Conservation (phyloP, 2,888 invertebrate species). For the Pachydiplax longipennis region DNA sequence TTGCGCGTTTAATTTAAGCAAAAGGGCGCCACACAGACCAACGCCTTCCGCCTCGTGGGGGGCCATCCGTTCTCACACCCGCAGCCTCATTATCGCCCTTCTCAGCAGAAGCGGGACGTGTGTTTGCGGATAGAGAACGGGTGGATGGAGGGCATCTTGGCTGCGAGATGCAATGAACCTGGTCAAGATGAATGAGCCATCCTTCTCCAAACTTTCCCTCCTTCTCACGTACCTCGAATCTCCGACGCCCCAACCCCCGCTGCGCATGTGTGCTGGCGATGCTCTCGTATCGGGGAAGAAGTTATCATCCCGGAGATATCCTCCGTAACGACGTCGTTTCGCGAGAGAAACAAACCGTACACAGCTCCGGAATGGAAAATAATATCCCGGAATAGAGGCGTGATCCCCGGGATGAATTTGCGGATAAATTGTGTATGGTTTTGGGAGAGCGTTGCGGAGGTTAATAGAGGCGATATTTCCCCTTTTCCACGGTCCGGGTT, state of each 20-base stretch:
- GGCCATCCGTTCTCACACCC: not conserved
- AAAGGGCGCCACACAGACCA: not conserved
- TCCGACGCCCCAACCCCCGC: not conserved
- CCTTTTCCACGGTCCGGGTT: not conserved
- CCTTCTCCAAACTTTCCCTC: not conserved
- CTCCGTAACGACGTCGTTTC: not conserved
- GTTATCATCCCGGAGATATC: not conserved
- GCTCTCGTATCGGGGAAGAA: not conserved
- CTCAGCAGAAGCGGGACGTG: not conserved
- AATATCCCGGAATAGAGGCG: not conserved
- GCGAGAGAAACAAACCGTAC: not conserved
- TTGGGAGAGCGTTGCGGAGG: not conserved
- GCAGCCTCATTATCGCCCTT: not conserved
- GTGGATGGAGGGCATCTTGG: not conserved
- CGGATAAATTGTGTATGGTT: not conserved
- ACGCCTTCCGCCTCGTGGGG: not conserved
- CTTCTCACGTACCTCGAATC: not conserved
- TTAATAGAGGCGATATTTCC: not conserved
- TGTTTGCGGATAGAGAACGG: not conserved
- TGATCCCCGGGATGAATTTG: not conserved
- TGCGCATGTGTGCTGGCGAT: not conserved
- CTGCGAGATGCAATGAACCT: not conserved
- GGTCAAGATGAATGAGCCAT: not conserved
- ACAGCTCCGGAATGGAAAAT: not conserved
- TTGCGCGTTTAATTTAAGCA: not conserved